Evolutionary conservation across 2,797 vertebrate species (phyloP).

Genomic region (Propithecus perrieri): DNA sequence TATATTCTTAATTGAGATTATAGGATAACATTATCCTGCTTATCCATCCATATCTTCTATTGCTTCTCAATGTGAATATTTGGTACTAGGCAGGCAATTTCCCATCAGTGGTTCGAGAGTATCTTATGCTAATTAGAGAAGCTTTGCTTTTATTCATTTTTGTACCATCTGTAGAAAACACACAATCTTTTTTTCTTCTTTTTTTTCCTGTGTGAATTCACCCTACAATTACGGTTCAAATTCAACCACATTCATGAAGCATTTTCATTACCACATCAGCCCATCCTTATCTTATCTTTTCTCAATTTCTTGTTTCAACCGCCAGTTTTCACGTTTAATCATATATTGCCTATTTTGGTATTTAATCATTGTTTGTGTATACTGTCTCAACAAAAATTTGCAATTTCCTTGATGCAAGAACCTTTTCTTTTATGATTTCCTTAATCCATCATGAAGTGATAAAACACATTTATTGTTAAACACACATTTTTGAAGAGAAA

Average conservation of each 20-base stretch:
- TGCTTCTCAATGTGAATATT: not conserved
- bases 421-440: not conserved
- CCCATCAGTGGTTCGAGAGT: not conserved
- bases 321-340: conserved; percentile 15
- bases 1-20: conserved; percentile 1
- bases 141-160: not conserved
- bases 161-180: not conserved
- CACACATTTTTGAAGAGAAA: not conserved
- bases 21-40: not conserved
- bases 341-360: not conserved
- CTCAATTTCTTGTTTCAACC: conserved; percentile 4
- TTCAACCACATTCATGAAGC: not conserved
- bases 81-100: not conserved
- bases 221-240: not conserved
- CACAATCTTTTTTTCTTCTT: not conserved
- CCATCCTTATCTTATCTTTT: not conserved
- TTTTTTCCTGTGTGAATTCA: not conserved
- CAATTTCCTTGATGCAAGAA: not conserved
- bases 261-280: not conserved
- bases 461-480: not conserved
- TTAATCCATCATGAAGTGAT: not conserved
- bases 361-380: not conserved
- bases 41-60: not conserved
- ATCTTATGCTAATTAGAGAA: not conserved
- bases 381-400: not conserved